These are phyloP conservation scores for Biston stratarius DNA, from an alignment of 2,888 invertebrate genomes.

Conservation along the genomic window DNA sequence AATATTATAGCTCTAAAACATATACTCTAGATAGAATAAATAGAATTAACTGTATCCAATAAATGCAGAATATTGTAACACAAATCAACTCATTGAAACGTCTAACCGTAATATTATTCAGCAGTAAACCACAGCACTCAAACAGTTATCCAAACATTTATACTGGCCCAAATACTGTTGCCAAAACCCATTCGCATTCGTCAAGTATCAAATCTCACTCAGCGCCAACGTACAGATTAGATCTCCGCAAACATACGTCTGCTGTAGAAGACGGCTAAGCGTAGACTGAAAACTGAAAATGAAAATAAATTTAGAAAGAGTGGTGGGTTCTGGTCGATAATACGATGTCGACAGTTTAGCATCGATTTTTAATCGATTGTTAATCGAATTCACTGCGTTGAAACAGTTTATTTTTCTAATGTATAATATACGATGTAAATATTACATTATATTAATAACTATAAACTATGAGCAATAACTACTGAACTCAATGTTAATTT, in stretches of 20 bases:
- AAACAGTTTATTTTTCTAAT: no score
- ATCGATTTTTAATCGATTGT: constrained; percentile 44
- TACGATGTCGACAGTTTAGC: constrained; percentile 50
- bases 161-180: constrained; percentile 48
- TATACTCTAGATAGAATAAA: background rate
- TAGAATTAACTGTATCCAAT: constrained; percentile 13
- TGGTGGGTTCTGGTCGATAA: constrained; percentile 48
- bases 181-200: constrained; percentile 47
- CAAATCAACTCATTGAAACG: constrained; percentile 33
- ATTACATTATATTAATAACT: background rate
- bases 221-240: constrained; percentile 30
- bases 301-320: constrained; percentile 61
- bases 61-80: constrained; percentile 25
- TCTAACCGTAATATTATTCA: constrained; percentile 26
- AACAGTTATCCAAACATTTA: constrained; percentile 47
- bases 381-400: constrained; percentile 1
- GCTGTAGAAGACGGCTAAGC: constrained; percentile 32
- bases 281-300: constrained; percentile 59
- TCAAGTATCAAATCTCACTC: constrained; percentile 49
- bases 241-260: constrained; percentile 34
- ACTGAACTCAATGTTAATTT: background rate
- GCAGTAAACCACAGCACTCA: constrained; percentile 41
- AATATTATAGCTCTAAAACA: background rate
- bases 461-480: background rate
- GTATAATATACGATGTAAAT: background rate